A percentile compares a stretch with the other conserved stretches of the same genome.
Conservation (phyloP, 2,888 invertebrate species). For the Chrysolina haemoptera region DNA sequence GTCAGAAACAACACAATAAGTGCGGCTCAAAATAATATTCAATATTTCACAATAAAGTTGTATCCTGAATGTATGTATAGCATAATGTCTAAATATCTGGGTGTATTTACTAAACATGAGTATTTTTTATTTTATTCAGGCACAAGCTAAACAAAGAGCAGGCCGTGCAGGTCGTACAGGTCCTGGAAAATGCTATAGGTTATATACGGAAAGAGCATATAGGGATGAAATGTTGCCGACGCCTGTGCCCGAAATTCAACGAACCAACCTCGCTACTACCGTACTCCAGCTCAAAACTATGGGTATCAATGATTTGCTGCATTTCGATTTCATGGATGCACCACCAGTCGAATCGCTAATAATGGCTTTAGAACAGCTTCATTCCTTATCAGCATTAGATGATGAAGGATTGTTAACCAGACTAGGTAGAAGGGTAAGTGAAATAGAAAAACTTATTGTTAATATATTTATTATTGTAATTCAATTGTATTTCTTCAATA, state of each 20-base stretch:
- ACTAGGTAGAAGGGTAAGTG: constrained; percentile 80
- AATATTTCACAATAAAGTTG: no score
- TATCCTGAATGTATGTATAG: no score
- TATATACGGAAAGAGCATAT: constrained; percentile 98
- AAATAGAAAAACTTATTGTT: background rate
- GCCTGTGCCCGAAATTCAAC: constrained; percentile 98
- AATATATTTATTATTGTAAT: background rate
- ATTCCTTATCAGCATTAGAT: constrained; percentile 96
- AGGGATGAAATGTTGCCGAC: constrained; percentile 99
- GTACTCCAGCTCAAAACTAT: constrained; percentile 97
- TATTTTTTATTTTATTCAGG: constrained; percentile 72
- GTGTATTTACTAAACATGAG: background rate
- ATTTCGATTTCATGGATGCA: constrained; percentile 99
- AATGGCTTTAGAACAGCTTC: constrained; percentile 97
- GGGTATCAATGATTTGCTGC: constrained; percentile 98
- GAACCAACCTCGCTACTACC: constrained; percentile 97
- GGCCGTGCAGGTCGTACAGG: constrained; percentile 98
- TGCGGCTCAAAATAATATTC: no score
- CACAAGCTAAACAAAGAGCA: constrained; percentile 97
- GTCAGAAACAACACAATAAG: no score
- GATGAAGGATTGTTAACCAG: constrained; percentile 91
- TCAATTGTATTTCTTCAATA: no score
- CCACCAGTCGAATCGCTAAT: constrained; percentile 98
- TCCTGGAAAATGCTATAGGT: constrained; percentile 96
- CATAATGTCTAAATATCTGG: background rate